phyloP scores from a whole-genome alignment of 1,140 invertebrate species.

The Solen grandis region DNA sequence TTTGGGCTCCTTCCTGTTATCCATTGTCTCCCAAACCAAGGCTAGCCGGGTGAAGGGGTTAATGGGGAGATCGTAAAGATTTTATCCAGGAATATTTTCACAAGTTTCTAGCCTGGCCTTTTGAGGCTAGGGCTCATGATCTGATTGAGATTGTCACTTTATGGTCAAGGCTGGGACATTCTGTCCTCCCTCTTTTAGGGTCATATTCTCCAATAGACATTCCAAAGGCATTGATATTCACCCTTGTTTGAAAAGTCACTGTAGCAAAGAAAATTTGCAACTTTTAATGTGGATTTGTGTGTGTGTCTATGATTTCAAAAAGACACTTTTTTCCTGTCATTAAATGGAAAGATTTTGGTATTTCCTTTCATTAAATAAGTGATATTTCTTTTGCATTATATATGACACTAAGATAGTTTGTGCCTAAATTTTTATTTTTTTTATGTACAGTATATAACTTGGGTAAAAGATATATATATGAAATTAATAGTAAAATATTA shows the following conservation, averaged over 20 bases:
- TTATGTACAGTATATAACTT: no score
- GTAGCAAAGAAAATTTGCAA: not conserved
- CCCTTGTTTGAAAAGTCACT: not conserved
- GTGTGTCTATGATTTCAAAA: no score
- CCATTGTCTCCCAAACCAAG: not conserved
- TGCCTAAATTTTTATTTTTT: no score
- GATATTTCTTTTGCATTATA: no score
- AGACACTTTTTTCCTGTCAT: no score
- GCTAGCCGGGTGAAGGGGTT: constrained; percentile 1
- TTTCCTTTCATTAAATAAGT: no score
- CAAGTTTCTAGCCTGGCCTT: not conserved
- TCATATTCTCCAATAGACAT: constrained; percentile 24
- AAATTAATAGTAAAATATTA: no score
- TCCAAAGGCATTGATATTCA: constrained; percentile 21
- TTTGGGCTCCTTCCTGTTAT: constrained; percentile 33
- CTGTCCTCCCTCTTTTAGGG: constrained; percentile 18
- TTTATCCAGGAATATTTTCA: constrained; percentile 1
- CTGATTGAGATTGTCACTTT: constrained; percentile 1
- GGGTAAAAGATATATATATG: no score
- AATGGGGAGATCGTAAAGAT: constrained; percentile 21
- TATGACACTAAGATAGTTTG: no score
- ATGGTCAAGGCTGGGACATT: constrained; percentile 15
- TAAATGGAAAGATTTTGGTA: no score
- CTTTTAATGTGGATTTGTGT: no score
- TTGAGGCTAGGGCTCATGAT: not conserved